Evolutionary conservation across 2,888 invertebrate genomes (phyloP), one percentile per base, ranked within the genome.

Genomic region (Adelphocoris suturalis): DNA sequence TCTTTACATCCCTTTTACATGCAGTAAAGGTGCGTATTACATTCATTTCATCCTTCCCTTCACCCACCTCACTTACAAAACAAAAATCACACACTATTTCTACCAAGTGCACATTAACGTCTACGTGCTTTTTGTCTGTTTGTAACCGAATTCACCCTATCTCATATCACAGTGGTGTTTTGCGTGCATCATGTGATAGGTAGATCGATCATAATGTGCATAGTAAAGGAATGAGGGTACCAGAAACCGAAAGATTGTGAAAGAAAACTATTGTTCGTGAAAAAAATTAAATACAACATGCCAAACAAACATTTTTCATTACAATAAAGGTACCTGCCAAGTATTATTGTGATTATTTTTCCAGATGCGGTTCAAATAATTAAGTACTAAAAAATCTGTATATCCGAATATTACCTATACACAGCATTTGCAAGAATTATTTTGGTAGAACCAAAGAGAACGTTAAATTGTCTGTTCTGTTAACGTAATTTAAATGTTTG

Each of bases 171-270:
- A 28, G 37, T 57, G 57, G n/a, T 23, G 55, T 85, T 37, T 47
- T 27, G 28, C 46, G 76, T 86, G 76, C 86, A 47, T 19, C 14
- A 16, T 27, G 68, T 86, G 46, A 28, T 9, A 68, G 37, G 48
- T 23, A 86, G 16, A 76, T 16, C 46, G 19, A 11, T 37, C n/a
- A 61, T 47, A 52, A 11, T 86, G 86, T 86, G 68, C 75, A 23
- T 19, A 86, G 76, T 48, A 68, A 86, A 86, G 86, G 86, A 86
- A 86, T 86, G 81, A 89, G 89, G 81, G 47, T 81, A 89, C 89
- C 89, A 89, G 81, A 89, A 81, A 89, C 89, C 89, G 55, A 81
- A 89, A 88, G 80, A 80, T 61, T 85, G 85, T 61, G 61, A 85
- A 85, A 86, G 61, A 88, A 80, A 78, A 55, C 48, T 11, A 61